These are phyloP conservation scores for Bostrychus sinensis DNA, from an alignment of 2,113 vertebrate species.

Conservation along the genomic window DNA sequence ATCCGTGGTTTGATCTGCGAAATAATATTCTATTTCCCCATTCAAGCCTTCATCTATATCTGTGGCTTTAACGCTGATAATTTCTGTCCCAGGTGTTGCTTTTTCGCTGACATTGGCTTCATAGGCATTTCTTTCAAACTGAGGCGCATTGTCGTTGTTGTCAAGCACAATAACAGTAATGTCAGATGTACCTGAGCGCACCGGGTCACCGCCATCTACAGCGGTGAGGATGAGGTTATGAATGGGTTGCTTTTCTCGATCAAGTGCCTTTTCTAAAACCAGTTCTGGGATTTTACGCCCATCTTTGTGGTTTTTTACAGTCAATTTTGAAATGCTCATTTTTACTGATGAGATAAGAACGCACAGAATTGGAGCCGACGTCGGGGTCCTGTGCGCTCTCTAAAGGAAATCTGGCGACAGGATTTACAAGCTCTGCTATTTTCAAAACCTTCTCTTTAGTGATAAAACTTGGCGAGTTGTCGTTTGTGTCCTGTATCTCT, in stretches of 20 bases:
- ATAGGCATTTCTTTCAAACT: constrained; percentile 83
- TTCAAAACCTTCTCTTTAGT: constrained; percentile 78
- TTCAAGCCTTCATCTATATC: constrained; percentile 78
- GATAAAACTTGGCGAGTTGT: constrained; percentile 82
- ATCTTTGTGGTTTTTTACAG: constrained; percentile 71
- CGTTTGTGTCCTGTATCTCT: constrained; percentile 85
- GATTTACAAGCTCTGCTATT: constrained; percentile 78
- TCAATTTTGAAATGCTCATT: constrained; percentile 76
- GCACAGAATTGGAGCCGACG: constrained; percentile 74
- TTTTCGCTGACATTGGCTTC: constrained; percentile 85
- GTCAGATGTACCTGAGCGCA: constrained; percentile 72
- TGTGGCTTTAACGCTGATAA: constrained; percentile 79
- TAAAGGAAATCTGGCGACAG: constrained; percentile 78
- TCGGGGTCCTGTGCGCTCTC: constrained; percentile 77
- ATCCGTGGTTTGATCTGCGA: constrained; percentile 70
- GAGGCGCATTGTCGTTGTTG: constrained; percentile 88
- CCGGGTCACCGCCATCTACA: constrained; percentile 77
- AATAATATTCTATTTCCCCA: constrained; percentile 72
- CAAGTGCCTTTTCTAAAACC: constrained; percentile 77
- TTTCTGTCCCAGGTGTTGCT: constrained; percentile 67
- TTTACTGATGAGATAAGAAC: constrained; percentile 70
- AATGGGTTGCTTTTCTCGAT: constrained; percentile 74
- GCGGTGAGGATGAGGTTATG: constrained; percentile 81
- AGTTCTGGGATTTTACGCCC: constrained; percentile 76
- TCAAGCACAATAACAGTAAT: constrained; percentile 79